phyloP scores from a whole-genome alignment of 2,888 invertebrate species.

The Eueremaeus valkanovi region DNA sequence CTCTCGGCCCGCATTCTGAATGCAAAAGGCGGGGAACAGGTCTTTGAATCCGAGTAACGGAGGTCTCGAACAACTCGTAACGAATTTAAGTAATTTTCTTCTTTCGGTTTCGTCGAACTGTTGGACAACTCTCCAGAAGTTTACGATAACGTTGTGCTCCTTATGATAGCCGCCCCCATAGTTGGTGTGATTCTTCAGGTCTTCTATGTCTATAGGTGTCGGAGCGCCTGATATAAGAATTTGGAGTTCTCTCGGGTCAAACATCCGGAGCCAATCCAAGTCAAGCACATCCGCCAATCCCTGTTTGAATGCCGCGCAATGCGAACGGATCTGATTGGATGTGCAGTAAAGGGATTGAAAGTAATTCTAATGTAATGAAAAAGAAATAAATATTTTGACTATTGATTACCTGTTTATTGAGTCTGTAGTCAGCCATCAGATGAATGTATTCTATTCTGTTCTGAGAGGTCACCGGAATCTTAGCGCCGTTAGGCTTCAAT shows the following conservation, averaged over 20 bases:
- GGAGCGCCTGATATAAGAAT: conserved; percentile 94
- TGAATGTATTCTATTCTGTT: conserved; percentile 97
- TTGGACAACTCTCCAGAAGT: conserved; percentile 84
- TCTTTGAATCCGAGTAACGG: conserved; percentile 96
- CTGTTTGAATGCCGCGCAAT: conserved; percentile 80
- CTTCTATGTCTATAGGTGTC: conserved; percentile 85
- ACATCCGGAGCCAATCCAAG: conserved; percentile 89
- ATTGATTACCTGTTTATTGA: conserved; percentile 68
- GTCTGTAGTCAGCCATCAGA: conserved; percentile 88
- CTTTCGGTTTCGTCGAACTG: conserved; percentile 77
- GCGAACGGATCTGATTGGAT: conserved; percentile 60
- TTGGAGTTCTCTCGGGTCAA: conserved; percentile 88
- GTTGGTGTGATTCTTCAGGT: conserved; percentile 77
- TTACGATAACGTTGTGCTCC: conserved; percentile 75
- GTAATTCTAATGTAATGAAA: background rate
- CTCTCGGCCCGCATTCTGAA: conserved; percentile 83
- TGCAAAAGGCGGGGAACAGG: conserved; percentile 90
- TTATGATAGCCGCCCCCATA: conserved; percentile 81
- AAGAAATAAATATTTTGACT: background rate
- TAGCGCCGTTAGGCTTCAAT: conserved; percentile 80
- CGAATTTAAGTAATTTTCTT: conserved; percentile 87
- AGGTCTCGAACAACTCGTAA: conserved; percentile 94
- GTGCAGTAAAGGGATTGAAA: too few relatives aligned
- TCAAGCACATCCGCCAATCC: conserved; percentile 87
- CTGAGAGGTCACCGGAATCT: conserved; percentile 81